These are phyloP conservation scores for Volucella zonaria DNA, from an alignment of 2,888 invertebrate genomes.

Conservation along the genomic window DNA sequence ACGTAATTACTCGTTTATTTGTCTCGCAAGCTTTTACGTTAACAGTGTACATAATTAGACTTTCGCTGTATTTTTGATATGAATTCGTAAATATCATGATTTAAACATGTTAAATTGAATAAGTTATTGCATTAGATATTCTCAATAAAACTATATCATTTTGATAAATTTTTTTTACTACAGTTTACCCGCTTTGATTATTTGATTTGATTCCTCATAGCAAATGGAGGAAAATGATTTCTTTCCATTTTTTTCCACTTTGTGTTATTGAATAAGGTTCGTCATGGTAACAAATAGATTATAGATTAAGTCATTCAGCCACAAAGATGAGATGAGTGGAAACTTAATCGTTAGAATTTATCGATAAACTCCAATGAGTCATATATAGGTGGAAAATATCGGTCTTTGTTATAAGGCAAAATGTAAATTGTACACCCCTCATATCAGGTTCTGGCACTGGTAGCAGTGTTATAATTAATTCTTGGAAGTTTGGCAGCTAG, in stretches of 20 bases:
- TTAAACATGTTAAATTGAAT: neutral
- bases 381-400: neutral
- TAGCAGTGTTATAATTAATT: neutral
- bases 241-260: neutral
- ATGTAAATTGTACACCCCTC: neutral
- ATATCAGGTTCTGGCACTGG: neutral
- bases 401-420: neutral
- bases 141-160: too few species aligned
- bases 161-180: too few species aligned
- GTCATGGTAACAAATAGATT: slow-evolving; percentile 4
- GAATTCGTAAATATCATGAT: neutral
- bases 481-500: too few species aligned
- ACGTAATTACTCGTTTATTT: slow-evolving; percentile 59
- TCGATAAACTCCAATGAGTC: slow-evolving; percentile 9
- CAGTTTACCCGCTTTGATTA: too few species aligned
- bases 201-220: too few species aligned
- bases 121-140: too few species aligned
- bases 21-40: slow-evolving; percentile 10
- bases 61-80: neutral
- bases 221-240: too few species aligned
- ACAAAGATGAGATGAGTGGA: neutral
- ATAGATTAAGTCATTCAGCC: neutral
- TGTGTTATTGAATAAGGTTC: slow-evolving; percentile 3
- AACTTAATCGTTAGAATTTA: neutral
- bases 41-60: neutral